Percentiles rank a stretch among this genome's conserved stretches.
These are phyloP conservation scores for Clarias fuscus DNA, from an alignment of 2,797 vertebrate species.

Conservation along the genomic window DNA sequence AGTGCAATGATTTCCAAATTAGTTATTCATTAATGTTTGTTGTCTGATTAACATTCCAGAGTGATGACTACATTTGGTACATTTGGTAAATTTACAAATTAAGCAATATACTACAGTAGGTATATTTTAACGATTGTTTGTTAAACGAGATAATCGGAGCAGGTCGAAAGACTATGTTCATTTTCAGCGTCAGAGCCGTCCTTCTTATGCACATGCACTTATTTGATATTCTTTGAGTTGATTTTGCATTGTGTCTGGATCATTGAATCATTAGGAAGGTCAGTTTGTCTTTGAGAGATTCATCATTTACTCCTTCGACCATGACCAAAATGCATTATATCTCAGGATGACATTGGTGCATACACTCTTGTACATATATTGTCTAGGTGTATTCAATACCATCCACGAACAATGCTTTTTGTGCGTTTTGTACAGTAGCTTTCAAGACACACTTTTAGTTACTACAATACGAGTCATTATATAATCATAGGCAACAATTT, in stretches of 20 bases:
- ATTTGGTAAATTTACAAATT: conserved; percentile 5
- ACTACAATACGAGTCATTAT: neutral
- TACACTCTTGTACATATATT: neutral
- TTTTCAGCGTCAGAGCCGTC: neutral
- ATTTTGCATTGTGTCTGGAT: neutral
- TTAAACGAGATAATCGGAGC: neutral
- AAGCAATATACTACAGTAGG: neutral
- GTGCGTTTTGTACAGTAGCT: conserved; percentile 7
- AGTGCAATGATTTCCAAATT: conserved; percentile 63
- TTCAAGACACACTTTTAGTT: neutral
- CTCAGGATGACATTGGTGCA: conserved; percentile 30
- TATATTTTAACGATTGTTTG: neutral
- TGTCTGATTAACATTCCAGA: neutral
- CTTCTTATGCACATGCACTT: neutral
- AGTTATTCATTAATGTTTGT: conserved; percentile 56
- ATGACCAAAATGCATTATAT: conserved; percentile 15
- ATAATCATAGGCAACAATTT: neutral
- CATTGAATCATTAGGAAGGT: neutral
- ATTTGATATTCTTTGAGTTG: neutral
- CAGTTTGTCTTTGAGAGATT: neutral
- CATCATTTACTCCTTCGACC: neutral
- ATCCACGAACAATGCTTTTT: conserved; percentile 4
- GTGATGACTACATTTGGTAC: neutral
- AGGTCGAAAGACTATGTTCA: neutral
- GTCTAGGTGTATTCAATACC: neutral